Evolutionary conservation across 2,888 invertebrate species (phyloP), one percentile per base, ranked within the genome.

Genomic region (Clivina fossor): DNA sequence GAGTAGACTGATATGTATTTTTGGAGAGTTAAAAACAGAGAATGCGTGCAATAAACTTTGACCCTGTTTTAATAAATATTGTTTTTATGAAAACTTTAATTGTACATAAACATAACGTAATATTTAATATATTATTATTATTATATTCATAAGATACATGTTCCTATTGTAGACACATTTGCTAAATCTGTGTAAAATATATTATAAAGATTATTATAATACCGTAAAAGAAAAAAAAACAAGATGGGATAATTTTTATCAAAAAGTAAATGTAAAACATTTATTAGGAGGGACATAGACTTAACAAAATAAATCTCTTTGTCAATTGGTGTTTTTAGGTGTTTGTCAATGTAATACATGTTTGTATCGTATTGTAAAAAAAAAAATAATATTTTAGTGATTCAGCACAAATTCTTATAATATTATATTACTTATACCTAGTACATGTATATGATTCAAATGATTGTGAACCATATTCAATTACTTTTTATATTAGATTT

Each of bases 221-320:
- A 53, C 37, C 53, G 55, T 32, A n/a, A n/a, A n/a, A n/a, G n/a
- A n/a, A n/a, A n/a, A n/a, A n/a, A n/a, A n/a, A n/a, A n/a, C n/a
- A n/a, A n/a, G n/a, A 47, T 47, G 55, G 55, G 47, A 53, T 55
- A 47, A 47, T 55, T 55, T 47, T 55, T 55, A 55, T 47, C 55
- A 55, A 55, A 33, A 55, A 55, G 55, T 55, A 55, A 55, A 47
- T 55, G 55, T 55, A 30, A 40, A 40, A 55, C 55, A 55, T 55
- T 55, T 53, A 53, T 53, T 68, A 72, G 71, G 73, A 72, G 72
- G 72, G 73, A 70, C 71, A 72, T 72, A 73, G 72, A 72, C 72
- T 72, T 72, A 64, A 65, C 63, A 65, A n/a, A n/a, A n/a, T n/a
- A 55, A 47, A 47, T 55, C 55, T 55, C 47, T 47, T 47, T 55